Evolutionary conservation across 1,140 invertebrate species (phyloP).

Genomic region (Galleria mellonella): DNA sequence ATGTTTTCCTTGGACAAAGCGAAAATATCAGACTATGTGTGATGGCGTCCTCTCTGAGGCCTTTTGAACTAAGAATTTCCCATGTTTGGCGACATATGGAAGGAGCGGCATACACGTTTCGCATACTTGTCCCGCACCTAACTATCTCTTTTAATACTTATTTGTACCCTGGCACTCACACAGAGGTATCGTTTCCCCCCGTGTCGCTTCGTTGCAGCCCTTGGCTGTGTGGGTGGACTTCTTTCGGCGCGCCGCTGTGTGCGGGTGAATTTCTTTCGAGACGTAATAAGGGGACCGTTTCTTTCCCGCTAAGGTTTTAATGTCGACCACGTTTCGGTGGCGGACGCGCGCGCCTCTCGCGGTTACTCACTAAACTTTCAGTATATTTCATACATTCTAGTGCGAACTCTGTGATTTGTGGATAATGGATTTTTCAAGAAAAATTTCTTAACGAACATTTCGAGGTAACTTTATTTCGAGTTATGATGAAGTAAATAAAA

Average conservation of each 20-base stretch:
- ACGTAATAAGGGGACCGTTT: conserved; percentile 73
- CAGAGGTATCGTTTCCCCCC: conserved; percentile 25
- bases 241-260: conserved; percentile 62
- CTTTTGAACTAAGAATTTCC: conserved; percentile 13
- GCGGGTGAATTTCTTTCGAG: conserved; percentile 71
- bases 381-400: conserved; percentile 17
- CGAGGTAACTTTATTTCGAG: conserved; percentile 15
- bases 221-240: conserved; percentile 61
- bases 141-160: conserved; percentile 72
- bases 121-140: conserved; percentile 43
- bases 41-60: not conserved
- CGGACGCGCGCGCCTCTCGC: conserved; percentile 63
- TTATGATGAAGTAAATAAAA: not conserved
- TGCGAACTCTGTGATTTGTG: conserved; percentile 37
- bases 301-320: conserved; percentile 73
- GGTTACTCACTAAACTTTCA: conserved; percentile 53
- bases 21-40: not conserved
- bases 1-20: not conserved
- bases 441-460: conserved; percentile 11
- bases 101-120: conserved; percentile 17
- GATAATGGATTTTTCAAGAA: conserved; percentile 29
- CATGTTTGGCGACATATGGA: conserved; percentile 22
- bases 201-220: conserved; percentile 32
- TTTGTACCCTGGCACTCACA: conserved; percentile 54
- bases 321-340: conserved; percentile 71